Evolutionary conservation across 2,888 invertebrate genomes (phyloP).

Genomic region (Alitta virens): DNA sequence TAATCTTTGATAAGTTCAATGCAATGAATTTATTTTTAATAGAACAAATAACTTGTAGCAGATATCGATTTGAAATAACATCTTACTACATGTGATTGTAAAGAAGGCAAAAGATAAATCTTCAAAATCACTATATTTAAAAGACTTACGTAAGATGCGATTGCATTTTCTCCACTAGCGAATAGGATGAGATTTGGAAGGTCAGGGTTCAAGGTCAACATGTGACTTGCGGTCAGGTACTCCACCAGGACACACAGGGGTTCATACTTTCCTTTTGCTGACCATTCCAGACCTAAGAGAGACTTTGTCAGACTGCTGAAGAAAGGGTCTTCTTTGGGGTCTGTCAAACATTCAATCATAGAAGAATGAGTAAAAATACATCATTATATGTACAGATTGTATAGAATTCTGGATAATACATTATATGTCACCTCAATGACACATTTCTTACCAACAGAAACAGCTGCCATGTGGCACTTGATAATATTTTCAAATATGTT

Average conservation of each 20-base stretch:
- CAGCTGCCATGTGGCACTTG: background rate
- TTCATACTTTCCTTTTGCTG: conserved; percentile 51
- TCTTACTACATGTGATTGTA: too few species aligned
- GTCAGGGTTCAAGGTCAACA: conserved; percentile 53
- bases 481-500: background rate
- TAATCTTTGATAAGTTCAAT: too few species aligned
- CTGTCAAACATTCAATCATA: too few species aligned
- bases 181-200: conserved; percentile 54
- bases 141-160: conserved; percentile 58
- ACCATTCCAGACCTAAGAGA: conserved; percentile 45
- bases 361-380: too few species aligned
- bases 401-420: too few species aligned
- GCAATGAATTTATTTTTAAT: too few species aligned
- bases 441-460: background rate
- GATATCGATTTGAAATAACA: too few species aligned
- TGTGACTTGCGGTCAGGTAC: conserved; percentile 52
- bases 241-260: conserved; percentile 54
- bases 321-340: conserved; percentile 32
- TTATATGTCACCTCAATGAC: background rate
- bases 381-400: too few species aligned
- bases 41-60: too few species aligned
- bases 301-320: conserved; percentile 32
- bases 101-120: too few species aligned
- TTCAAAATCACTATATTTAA: too few species aligned
- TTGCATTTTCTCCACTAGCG: conserved; percentile 53